These are phyloP conservation scores for Sus scrofa DNA, from an alignment of 2,113 vertebrate genomes.

Conservation along the genomic window T2T-Sscrofa CM000812.6:147468501-147469000, in stretches of 20 bases:
- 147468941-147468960: background rate
- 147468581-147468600: background rate
- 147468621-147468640: no score
- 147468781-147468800: background rate
- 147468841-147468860: background rate
- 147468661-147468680: background rate
- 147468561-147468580: background rate
- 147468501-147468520: background rate
- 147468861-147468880: background rate
- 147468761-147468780: background rate
- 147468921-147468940: background rate
- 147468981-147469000: background rate
- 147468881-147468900: background rate
- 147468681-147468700: background rate
- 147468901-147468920: background rate
- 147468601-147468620: no score
- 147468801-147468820: fast-evolving
- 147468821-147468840: fast-evolving
- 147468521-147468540: fast-evolving
- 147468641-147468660: background rate
- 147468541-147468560: background rate
- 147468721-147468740: background rate
- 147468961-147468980: background rate
- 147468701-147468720: background rate
- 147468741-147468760: background rate